A percentile compares a stretch with the other conserved stretches of the same genome.
Evolutionary conservation across 37 sponge, comb jelly and placozoan species (phyloP).

Genomic region (Cladorhizidae sp.): DNA sequence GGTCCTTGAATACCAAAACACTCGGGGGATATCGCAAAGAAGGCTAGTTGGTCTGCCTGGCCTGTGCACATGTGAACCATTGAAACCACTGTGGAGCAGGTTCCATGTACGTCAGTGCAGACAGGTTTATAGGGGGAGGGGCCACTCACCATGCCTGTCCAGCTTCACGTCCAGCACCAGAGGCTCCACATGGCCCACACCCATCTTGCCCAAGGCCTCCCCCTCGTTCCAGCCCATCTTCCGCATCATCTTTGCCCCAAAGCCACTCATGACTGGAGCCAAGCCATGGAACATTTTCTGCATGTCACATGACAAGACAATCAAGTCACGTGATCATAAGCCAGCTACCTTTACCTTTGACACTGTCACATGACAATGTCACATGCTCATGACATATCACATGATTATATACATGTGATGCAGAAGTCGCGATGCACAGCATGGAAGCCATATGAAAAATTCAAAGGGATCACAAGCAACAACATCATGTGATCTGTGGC

Average conservation of each 20-base stretch:
- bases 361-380: neutral
- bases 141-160: conserved; percentile 77
- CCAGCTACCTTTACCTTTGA: neutral
- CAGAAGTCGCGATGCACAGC: too few species aligned
- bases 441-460: too few species aligned
- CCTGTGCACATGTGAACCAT: too few species aligned
- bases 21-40: too few species aligned
- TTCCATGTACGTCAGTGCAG: too few species aligned
- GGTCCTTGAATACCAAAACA: too few species aligned
- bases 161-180: conserved; percentile 75
- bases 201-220: conserved; percentile 79
- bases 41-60: too few species aligned
- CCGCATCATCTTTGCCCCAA: conserved; percentile 88
- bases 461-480: too few species aligned
- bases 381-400: neutral
- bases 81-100: too few species aligned
- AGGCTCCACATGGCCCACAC: conserved; percentile 76
- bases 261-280: conserved; percentile 83
- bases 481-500: too few species aligned
- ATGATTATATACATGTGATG: too few species aligned
- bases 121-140: too few species aligned
- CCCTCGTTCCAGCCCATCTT: conserved; percentile 97
- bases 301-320: neutral
- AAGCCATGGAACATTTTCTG: conserved; percentile 90
- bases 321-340: neutral